phyloP scores from a whole-genome alignment of 1,140 invertebrate genomes.

The Catajapyx aquilonaris region DNA sequence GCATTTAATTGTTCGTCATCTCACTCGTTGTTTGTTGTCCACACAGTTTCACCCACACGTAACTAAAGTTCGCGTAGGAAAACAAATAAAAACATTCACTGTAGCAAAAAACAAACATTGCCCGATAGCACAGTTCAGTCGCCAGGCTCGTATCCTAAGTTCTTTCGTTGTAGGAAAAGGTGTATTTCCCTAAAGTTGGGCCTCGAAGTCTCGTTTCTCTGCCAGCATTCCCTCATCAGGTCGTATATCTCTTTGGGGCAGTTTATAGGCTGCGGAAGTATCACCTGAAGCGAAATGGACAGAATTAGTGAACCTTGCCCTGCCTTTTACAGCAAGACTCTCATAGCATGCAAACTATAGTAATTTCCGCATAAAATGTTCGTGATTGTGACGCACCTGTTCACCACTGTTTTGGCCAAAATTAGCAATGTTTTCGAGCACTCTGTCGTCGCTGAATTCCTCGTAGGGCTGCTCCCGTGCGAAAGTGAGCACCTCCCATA shows the following conservation, averaged over 20 bases:
- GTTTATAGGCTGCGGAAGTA: constrained; percentile 51
- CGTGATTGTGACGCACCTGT: constrained; percentile 32
- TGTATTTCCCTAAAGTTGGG: constrained; percentile 80
- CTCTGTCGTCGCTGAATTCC: constrained; percentile 50
- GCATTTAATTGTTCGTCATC: no score
- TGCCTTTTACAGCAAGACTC: no score
- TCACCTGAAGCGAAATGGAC: constrained; percentile 31
- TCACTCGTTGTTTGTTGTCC: no score
- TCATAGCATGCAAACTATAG: no score
- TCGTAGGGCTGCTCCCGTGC: constrained; percentile 62
- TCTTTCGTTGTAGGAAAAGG: constrained; percentile 74
- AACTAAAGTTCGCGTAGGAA: no score
- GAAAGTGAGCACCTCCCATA: constrained; percentile 77
- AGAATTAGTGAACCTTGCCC: no score
- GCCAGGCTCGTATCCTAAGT: constrained; percentile 51
- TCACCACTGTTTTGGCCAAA: constrained; percentile 43
- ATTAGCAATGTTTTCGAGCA: constrained; percentile 51
- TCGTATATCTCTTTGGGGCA: constrained; percentile 82
- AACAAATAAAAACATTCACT: no score
- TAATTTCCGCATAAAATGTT: no score
- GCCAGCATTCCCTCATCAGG: constrained; percentile 87
- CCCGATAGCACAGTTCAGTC: constrained; percentile 6
- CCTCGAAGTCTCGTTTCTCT: constrained; percentile 56
- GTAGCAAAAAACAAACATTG: no score
- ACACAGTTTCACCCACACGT: no score